Base-by-base conservation (phyloP, 1,140 invertebrate genomes). In the Helicoverpa zea region DNA sequence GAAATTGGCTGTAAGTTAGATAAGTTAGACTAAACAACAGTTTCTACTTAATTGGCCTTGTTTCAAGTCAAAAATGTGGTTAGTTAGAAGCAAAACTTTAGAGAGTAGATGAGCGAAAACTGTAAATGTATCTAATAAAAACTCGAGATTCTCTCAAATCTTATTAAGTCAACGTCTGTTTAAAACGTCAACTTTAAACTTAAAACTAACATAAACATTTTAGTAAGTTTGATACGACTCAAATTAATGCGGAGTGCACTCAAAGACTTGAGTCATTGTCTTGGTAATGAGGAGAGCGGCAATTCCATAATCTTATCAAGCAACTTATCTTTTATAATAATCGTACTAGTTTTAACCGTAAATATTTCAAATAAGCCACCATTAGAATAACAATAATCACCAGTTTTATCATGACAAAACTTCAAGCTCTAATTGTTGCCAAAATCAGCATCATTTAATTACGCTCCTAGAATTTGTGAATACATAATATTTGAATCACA, bases 161-260 rank as follows among this genome's bases (percentile, higher is more conserved):
- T 76, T 76, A 14, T 51, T 47, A 76, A 76, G 73, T 11, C 58
- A 29, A 51, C 35, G 56, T 29, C 58, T 51, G 49, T 52, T 63
- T 30, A 29, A 76, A 29, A 23, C 16, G 73, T 63, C 58, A 51
- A 76, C 58, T 76, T 74, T n/a, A 43, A 43, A 74, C 52, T 74
- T 51, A 49, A 75, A 61, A 61, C 73, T 61, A 63, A 63, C 73
- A 63, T 73, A 58, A 76, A 76, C 58, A 49, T 63, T 76, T 76
- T 76, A 63, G 54, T 47, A 76, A 63, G 47, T 76, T 76, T 47
- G 30, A 51, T 61, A 51, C 52, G 47, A 76, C 12, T 63, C 23
- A 63, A 76, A 76, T 76, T 76, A 61, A 47, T 59, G 52, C 14
- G 16, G 35, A 51, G 73, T 63, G 58, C 73, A 61, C 73, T 76